These are phyloP conservation scores for Balanococcus diminutus DNA, from an alignment of 2,888 invertebrate genomes.

Conservation along the genomic window DNA sequence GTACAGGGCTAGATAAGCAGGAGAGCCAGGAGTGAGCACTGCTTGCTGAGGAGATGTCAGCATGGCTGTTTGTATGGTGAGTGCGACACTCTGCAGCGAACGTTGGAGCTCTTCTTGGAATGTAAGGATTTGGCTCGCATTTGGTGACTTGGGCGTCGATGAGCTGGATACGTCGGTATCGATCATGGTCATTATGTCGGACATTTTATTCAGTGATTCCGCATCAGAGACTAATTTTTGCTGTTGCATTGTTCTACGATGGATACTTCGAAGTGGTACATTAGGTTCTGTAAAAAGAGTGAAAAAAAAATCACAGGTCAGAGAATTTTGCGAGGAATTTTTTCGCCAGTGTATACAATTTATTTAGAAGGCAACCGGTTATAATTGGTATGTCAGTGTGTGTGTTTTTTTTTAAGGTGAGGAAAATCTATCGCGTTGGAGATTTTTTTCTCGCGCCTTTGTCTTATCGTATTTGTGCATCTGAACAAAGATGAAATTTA, in stretches of 20 bases:
- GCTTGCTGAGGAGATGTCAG: slow-evolving; percentile 84
- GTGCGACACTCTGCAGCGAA: slow-evolving; percentile 74
- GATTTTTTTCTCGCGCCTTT: neutral
- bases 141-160: neutral
- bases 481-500: neutral
- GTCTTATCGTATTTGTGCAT: neutral
- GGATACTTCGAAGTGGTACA: neutral
- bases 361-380: slow-evolving; percentile 25
- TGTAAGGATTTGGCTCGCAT: neutral
- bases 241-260: slow-evolving; percentile 39
- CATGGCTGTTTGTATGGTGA: slow-evolving; percentile 83
- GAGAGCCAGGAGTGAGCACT: slow-evolving; percentile 79
- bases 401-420: neutral
- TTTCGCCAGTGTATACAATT: neutral
- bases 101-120: slow-evolving; percentile 61
- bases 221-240: slow-evolving; percentile 1
- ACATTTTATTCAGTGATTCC: slow-evolving; percentile 29
- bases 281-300: neutral
- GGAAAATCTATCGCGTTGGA: neutral
- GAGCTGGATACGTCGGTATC: slow-evolving; percentile 14
- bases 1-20: slow-evolving; percentile 83
- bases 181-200: slow-evolving; percentile 42
- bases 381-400: neutral
- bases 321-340: neutral
- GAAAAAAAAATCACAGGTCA: neutral